A percentile compares a stretch with the other conserved stretches of the same genome.
phyloP scores from a whole-genome alignment of 2,113 vertebrate species.

The Passerina amoena region DNA sequence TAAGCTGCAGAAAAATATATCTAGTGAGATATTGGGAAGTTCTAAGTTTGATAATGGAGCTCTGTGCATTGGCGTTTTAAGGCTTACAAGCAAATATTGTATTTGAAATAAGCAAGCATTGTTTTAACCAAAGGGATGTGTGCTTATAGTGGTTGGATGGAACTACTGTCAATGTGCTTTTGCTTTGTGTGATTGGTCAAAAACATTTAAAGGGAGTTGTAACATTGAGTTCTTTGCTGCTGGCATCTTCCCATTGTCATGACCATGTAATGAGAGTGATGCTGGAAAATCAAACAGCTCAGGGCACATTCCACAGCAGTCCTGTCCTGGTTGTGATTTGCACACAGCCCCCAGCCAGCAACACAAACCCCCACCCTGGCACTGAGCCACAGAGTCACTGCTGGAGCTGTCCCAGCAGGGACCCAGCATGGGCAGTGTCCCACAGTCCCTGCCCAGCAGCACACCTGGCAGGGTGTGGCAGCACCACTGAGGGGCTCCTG shows the following conservation, averaged over 20 bases:
- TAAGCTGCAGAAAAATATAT: background rate
- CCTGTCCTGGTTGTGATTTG: rapidly evolving
- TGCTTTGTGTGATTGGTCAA: background rate
- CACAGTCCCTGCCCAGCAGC: background rate
- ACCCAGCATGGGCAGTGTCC: rapidly evolving
- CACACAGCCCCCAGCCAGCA: background rate
- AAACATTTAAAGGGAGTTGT: background rate
- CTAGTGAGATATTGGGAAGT: background rate
- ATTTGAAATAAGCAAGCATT: rapidly evolving
- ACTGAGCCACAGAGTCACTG: rapidly evolving
- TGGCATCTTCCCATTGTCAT: background rate
- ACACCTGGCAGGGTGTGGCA: rapidly evolving
- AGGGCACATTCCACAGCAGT: background rate
- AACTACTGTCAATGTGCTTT: background rate
- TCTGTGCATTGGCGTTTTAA: background rate
- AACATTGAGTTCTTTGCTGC: rapidly evolving
- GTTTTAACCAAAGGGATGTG: background rate
- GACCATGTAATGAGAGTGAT: rapidly evolving
- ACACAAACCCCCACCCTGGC: background rate
- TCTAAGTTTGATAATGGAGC: background rate
- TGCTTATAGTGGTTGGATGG: background rate
- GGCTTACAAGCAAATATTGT: background rate
- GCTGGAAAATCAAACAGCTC: background rate
- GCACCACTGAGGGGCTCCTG: rapidly evolving
- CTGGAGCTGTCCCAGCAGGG: background rate